These are phyloP conservation scores for Drosophila bifasciata DNA, from an alignment of 1,140 invertebrate species.

Conservation along the genomic window DNA sequence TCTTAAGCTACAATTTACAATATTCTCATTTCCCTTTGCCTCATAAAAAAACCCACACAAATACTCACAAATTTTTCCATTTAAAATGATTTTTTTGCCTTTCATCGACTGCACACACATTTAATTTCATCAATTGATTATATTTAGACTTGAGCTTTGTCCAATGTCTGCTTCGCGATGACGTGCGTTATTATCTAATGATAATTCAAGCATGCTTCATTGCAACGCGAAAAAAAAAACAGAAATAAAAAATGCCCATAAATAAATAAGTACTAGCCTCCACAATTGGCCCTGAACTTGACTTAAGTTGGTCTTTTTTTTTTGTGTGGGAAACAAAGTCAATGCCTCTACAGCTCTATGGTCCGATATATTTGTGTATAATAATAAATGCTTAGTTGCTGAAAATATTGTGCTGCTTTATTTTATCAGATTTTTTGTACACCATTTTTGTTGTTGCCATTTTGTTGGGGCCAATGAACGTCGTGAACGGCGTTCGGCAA, in stretches of 20 bases:
- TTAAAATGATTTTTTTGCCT: not conserved
- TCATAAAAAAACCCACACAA: not conserved
- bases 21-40: no score
- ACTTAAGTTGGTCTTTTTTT: slow-evolving; percentile 53
- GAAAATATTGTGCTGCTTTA: slow-evolving; percentile 52
- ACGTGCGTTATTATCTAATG: slow-evolving; percentile 41
- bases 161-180: slow-evolving; percentile 22
- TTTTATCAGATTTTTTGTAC: slow-evolving; percentile 59
- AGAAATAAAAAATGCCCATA: slow-evolving; percentile 2
- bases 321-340: slow-evolving; percentile 58
- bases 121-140: slow-evolving; percentile 39
- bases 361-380: slow-evolving; percentile 32
- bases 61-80: not conserved
- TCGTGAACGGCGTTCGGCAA: slow-evolving; percentile 50
- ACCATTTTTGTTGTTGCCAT: slow-evolving; percentile 31
- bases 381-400: slow-evolving; percentile 67
- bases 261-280: slow-evolving; percentile 10
- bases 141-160: slow-evolving; percentile 46
- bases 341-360: slow-evolving; percentile 40
- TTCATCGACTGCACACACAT: not conserved
- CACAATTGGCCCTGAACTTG: slow-evolving; percentile 71
- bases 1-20: no score
- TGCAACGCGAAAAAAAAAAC: slow-evolving; percentile 9
- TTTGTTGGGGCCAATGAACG: slow-evolving; percentile 68
- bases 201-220: slow-evolving; percentile 12